Percentiles rank a stretch among this genome's conserved stretches.
Conservation (phyloP, 2,113 vertebrate species). For the Neolamprologus sp. region DNA sequence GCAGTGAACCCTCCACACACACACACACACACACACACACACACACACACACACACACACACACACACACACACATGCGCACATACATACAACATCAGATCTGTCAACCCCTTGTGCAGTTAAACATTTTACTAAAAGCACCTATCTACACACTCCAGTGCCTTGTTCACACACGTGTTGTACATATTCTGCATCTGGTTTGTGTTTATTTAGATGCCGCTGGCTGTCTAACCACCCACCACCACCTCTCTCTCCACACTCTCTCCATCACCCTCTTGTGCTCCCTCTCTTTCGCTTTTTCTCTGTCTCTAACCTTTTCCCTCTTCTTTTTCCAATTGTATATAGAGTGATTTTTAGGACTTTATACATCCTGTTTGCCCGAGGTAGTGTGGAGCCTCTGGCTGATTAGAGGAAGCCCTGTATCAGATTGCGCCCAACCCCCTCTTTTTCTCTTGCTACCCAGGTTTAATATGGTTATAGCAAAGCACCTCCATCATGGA, state of each 20-base stretch:
- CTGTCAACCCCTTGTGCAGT: constrained; percentile 1
- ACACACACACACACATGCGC: not conserved
- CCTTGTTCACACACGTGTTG: constrained; percentile 48
- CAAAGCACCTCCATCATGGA: not conserved
- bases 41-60: no score
- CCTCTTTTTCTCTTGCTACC: not conserved
- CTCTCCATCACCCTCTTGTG: not conserved
- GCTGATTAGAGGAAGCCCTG: constrained; percentile 62
- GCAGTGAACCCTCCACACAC: no score
- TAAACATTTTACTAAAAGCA: constrained; percentile 23
- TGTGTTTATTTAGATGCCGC: constrained; percentile 59
- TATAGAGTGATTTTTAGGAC: constrained; percentile 8
- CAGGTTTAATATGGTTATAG: constrained; percentile 33
- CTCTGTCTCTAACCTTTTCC: not conserved
- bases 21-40: no score
- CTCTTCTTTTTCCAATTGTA: not conserved
- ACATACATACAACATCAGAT: not conserved
- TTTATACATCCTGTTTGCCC: constrained; percentile 48
- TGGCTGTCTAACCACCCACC: constrained; percentile 11
- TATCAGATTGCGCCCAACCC: constrained; percentile 39
- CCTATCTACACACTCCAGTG: constrained; percentile 30
- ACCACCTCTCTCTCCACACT: not conserved
- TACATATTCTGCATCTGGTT: constrained; percentile 55
- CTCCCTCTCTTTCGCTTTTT: not conserved
- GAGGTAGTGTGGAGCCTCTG: constrained; percentile 53